A percentile compares a stretch with the other conserved stretches of the same genome.
Evolutionary conservation across 2,113 vertebrate species (phyloP).

Genomic region (Neolamprologus sp.): DNA sequence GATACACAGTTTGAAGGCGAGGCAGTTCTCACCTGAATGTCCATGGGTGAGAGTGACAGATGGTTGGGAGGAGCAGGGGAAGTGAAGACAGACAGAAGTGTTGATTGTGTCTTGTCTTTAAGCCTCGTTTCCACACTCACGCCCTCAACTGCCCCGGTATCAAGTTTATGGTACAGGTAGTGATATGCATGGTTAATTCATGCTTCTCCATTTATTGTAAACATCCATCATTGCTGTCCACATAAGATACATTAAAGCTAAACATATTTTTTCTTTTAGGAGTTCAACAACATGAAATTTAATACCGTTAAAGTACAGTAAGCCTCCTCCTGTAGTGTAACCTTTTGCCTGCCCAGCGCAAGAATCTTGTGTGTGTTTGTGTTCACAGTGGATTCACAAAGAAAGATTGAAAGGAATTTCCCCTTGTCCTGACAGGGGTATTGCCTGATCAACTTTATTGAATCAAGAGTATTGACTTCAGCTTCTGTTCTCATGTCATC

Average conservation of each 20-base stretch:
- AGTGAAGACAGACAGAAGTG: background rate
- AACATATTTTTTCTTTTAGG: background rate
- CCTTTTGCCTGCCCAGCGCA: background rate
- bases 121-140: background rate
- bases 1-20: background rate
- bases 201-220: background rate
- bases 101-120: background rate
- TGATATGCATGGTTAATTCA: background rate
- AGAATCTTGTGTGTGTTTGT: background rate
- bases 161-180: background rate
- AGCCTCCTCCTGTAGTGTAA: background rate
- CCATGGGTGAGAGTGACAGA: slow-evolving; percentile 24
- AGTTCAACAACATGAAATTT: background rate
- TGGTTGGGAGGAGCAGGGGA: slow-evolving; percentile 10
- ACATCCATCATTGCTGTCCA: background rate
- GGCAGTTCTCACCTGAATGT: slow-evolving; percentile 43
- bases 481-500: slow-evolving; percentile 12
- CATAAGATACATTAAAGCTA: background rate
- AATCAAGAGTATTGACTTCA: slow-evolving; percentile 25
- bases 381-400: background rate
- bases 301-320: background rate
- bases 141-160: background rate
- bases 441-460: slow-evolving; percentile 28
- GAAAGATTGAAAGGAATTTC: background rate
- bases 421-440: background rate